Evolutionary conservation across 1,140 invertebrate species (phyloP).

Genomic region (Anastatus disparis): DNA sequence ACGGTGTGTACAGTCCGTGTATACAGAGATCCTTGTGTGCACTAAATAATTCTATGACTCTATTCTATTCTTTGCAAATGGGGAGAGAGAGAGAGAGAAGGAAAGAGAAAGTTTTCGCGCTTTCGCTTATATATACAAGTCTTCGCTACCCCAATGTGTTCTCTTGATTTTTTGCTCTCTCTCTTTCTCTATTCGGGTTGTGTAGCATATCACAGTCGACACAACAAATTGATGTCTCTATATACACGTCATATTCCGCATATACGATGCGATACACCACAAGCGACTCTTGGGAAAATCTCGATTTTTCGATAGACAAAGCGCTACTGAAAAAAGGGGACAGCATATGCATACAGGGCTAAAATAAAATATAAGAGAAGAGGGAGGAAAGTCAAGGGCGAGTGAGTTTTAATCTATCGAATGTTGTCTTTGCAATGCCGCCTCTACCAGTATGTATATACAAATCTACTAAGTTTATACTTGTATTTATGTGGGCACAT

Average conservation of each 20-base stretch:
- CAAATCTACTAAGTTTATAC: too few species aligned
- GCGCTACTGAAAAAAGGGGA: background rate
- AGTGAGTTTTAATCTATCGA: constrained; percentile 6
- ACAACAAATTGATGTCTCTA: constrained; percentile 55
- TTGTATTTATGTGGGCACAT: background rate
- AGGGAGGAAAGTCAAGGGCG: constrained; percentile 9
- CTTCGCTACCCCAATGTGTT: too few species aligned
- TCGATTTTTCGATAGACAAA: background rate
- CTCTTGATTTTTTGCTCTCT: constrained; percentile 30
- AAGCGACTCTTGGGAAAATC: background rate
- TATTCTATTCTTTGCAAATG: too few species aligned
- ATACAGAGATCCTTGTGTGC: constrained; percentile 52
- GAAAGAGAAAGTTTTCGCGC: too few species aligned
- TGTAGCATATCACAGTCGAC: constrained; percentile 48
- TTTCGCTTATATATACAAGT: too few species aligned
- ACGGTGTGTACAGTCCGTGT: constrained; percentile 65
- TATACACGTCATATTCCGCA: constrained; percentile 14
- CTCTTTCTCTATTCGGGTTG: constrained; percentile 27
- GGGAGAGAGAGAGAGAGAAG: too few species aligned
- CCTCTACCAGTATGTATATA: too few species aligned
- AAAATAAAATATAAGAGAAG: background rate
- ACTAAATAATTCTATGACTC: constrained; percentile 68
- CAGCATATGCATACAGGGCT: background rate
- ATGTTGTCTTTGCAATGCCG: too few species aligned
- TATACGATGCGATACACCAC: background rate